Base-by-base conservation (phyloP, 1,140 invertebrate genomes). In the Dreissena polymorpha region DNA sequence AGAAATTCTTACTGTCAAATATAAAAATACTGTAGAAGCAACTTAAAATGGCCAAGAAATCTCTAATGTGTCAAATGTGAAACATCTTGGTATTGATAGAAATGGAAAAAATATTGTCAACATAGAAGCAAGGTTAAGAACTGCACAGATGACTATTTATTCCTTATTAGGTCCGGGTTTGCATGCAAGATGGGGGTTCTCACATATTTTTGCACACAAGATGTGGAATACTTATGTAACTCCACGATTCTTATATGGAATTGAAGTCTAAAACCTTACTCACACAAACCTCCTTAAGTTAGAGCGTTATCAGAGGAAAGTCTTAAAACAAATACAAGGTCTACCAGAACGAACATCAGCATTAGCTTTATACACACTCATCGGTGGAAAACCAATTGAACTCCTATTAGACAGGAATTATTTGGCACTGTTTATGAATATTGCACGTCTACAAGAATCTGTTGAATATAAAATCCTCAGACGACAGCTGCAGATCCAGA, bases 301-400 rank as follows among this genome's bases (percentile, higher is more conserved):
- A 63, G 60, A 63, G 23, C 18, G 23, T 25, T 63, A 63, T 63
- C 60, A 63, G 23, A 63, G 60, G 23, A 63, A 63, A 63, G 60
- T 63, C 7, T 21, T 63, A 25, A 63, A 63, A 63, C 60, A 63
- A 7, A 63, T 63, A 63, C 60, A 63, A n/a, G 60, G 60, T 63
- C 60, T 63, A 63, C 60, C 60, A 63, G 60, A 63, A 25, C 18
- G 60, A 25, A 63, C 60, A 63, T 63, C 60, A 63, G 10, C 60
- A 21, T 63, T 10, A 63, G 60, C 60, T 21, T 21, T 63, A 21
- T 63, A 63, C 60, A 63, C 23, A 21, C 60, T 63, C 60, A 63
- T 63, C 23, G 60, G 23, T 63, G 60, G 60, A 21, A 25, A 63
- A 63, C 60, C 60, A n/a, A 63, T 63, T n/a, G 60, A 63, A 63